Percentiles rank a stretch among this genome's conserved stretches.
Conservation (phyloP, 2,797 vertebrate species). For the Lepidocolaptes lacrymiger region DNA sequence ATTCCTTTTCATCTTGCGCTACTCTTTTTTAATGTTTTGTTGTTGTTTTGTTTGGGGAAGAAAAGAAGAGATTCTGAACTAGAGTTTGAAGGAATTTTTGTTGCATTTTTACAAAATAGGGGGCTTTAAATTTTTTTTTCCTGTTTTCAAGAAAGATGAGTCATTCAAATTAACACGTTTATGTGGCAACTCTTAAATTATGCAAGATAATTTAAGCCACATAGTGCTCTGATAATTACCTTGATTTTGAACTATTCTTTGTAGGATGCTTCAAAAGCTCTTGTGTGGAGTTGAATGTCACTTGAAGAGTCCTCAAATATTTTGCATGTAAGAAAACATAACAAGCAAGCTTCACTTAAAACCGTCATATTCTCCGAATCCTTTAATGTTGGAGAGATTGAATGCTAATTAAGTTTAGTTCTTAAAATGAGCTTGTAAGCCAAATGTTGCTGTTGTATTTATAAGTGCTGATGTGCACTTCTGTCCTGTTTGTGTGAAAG, state of each 20-base stretch:
- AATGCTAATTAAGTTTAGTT: neutral
- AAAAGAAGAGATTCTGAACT: neutral
- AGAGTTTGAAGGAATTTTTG: neutral
- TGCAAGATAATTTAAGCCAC: constrained; percentile 23
- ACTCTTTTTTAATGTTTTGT: neutral
- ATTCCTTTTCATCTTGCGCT: neutral
- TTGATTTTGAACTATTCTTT: constrained; percentile 35
- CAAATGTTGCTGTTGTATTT: neutral
- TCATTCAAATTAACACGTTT: constrained; percentile 34
- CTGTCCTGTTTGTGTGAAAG: neutral
- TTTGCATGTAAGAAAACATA: constrained; percentile 62
- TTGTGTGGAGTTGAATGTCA: constrained; percentile 19
- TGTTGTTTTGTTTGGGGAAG: neutral
- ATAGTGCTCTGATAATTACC: constrained; percentile 40
- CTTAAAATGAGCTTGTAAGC: neutral
- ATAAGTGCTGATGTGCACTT: neutral
- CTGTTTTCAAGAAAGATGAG: neutral
- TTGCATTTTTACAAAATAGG: neutral
- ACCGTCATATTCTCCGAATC: neutral
- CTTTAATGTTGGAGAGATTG: neutral
- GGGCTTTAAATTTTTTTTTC: neutral
- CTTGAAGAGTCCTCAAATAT: constrained; percentile 45
- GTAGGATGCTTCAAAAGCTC: constrained; percentile 40
- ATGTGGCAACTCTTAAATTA: neutral
- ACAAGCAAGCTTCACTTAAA: constrained; percentile 14